Evolutionary conservation across 2,888 invertebrate genomes (phyloP).

Genomic region (Sphaerophoria taeniata): DNA sequence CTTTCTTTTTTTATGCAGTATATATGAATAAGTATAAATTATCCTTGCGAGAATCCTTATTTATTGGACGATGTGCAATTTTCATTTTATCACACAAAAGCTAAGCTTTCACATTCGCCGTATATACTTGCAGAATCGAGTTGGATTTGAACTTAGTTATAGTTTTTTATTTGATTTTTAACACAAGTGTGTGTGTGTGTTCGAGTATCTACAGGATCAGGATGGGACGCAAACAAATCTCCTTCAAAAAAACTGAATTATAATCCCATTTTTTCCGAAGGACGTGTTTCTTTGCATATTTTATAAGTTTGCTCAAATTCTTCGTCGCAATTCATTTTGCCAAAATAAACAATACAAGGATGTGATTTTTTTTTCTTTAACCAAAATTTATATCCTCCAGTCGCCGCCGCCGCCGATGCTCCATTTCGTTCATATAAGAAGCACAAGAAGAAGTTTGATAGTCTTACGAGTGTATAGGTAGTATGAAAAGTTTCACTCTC

Average conservation of each 20-base stretch:
- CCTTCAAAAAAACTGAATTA: slow-evolving; percentile 58
- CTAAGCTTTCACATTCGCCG: slow-evolving; percentile 78
- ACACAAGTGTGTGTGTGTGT: slow-evolving; percentile 53
- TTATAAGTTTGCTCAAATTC: slow-evolving; percentile 1
- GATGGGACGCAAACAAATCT: slow-evolving; percentile 34
- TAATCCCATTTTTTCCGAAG: slow-evolving; percentile 20
- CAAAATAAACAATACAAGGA: slow-evolving; percentile 28
- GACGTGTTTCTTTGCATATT: slow-evolving; percentile 18
- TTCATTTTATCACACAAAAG: slow-evolving; percentile 83
- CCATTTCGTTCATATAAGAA: neutral
- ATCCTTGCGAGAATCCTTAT: slow-evolving; percentile 83
- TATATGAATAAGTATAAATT: slow-evolving; percentile 79
- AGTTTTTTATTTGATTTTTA: slow-evolving; percentile 3
- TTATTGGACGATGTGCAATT: slow-evolving; percentile 82
- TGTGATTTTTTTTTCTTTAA: neutral
- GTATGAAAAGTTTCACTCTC: slow-evolving; percentile 43
- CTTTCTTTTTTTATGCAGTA: slow-evolving; percentile 78
- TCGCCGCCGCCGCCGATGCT: neutral
- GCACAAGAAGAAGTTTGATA: slow-evolving; percentile 7
- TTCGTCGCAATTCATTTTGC: slow-evolving; percentile 31
- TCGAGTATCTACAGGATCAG: slow-evolving; percentile 38
- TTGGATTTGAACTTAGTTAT: slow-evolving; percentile 47
- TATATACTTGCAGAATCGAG: slow-evolving; percentile 63
- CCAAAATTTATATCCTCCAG: neutral
- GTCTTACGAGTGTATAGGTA: neutral